Base-by-base conservation (phyloP, 2,888 invertebrate genomes). In the Argyresthia albistria region DNA sequence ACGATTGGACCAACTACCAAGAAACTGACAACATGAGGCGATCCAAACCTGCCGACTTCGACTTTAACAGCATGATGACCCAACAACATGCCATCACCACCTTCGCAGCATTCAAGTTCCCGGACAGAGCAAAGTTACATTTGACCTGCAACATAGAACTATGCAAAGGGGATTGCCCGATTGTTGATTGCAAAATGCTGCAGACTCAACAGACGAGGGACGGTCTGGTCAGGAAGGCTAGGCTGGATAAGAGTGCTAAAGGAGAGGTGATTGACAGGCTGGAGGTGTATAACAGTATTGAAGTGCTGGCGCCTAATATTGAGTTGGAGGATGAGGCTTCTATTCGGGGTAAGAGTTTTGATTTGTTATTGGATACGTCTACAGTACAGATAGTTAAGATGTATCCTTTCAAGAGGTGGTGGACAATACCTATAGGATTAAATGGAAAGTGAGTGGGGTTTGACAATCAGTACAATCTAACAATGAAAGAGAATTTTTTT, bases 41-140 rank as follows among this genome's bases (percentile, higher is more conserved):
- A 1, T 62, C 71, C n/a, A 79, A 66, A 58, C 62, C 65, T 1
- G 80, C 83, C 0, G 84, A 84, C 3, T 66, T 73, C 49, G 72
- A 78, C 61, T 74, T 82, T 25, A 84, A 79, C 59, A 80, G 83
- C 60, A 80, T 88, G 36, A 88, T 88, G 88, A 82, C 81, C 0
- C 88, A 86, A 55, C 84, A 88, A 59, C 84, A 88, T 57, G 88
- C 88, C 1, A 66, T 86, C 1, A 87, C 93, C 0, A 91, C 91
- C 14, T 95, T 95, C 78, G 91, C 93, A 0, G 95, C 95, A 4
- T 95, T 95, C 66, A 94, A 94, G 66, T 95, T 95, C 74, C 95
- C 95, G 4, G 94, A 94, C 65, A 87, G 93, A 58, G 93, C 93
- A 56, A 90, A 93, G 56, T 76, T 95, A 43, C 95, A 95, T 73